These are phyloP conservation scores for Epirrhoe alternata DNA, from an alignment of 2,888 invertebrate genomes.

Conservation along the genomic window DNA sequence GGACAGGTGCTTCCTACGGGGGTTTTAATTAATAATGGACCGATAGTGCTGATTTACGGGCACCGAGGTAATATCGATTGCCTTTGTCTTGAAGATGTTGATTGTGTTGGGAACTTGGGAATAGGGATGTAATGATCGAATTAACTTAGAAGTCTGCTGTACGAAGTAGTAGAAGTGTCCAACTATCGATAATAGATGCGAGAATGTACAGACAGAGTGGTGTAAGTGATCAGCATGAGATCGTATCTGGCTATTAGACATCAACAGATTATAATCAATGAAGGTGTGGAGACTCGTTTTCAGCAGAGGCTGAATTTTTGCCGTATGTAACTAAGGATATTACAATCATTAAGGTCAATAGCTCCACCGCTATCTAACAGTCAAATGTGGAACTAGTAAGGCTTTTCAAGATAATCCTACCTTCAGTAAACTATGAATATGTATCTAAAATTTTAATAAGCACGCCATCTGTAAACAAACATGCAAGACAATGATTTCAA, in stretches of 20 bases:
- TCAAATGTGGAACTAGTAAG: too few species aligned
- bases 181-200: too few species aligned
- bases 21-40: constrained; percentile 83
- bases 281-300: too few species aligned
- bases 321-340: too few species aligned
- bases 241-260: too few species aligned
- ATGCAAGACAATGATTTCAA: constrained; percentile 24
- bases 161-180: not conserved
- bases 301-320: too few species aligned
- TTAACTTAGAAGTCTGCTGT: constrained; percentile 9
- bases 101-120: constrained; percentile 37
- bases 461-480: constrained; percentile 7
- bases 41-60: constrained; percentile 70
- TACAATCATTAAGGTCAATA: too few species aligned
- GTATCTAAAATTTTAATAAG: constrained; percentile 8
- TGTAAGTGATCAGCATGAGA: too few species aligned
- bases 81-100: constrained; percentile 38
- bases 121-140: constrained; percentile 22
- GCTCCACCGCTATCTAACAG: too few species aligned
- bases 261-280: too few species aligned
- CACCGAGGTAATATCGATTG: constrained; percentile 42
- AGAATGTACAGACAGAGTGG: too few species aligned
- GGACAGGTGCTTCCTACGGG: constrained; percentile 78
- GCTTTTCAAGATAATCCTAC: too few species aligned
- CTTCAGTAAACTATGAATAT: not conserved